These are phyloP conservation scores for Geophilus truncorum DNA, from an alignment of 2,888 invertebrate species.

Conservation along the genomic window DNA sequence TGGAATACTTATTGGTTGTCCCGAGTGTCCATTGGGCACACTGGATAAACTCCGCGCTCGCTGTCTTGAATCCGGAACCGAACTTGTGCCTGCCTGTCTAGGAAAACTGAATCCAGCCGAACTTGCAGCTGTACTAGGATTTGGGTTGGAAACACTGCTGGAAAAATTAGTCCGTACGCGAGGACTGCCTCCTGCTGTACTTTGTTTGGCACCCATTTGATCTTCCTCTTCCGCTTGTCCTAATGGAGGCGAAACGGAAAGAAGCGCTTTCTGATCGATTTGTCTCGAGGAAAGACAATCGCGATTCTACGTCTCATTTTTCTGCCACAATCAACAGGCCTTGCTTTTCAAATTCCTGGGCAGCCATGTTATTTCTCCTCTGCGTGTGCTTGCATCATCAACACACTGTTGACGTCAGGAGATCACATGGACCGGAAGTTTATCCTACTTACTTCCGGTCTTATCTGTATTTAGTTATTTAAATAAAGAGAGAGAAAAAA, in stretches of 20 bases:
- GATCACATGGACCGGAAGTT: not conserved
- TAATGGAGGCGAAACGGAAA: not conserved
- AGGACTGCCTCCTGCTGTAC: constrained; percentile 32
- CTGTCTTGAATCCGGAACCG: constrained; percentile 53
- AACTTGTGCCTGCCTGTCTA: not conserved
- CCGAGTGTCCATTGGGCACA: constrained; percentile 64
- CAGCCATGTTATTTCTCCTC: constrained; percentile 22
- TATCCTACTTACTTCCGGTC: not conserved
- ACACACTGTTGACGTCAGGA: not conserved
- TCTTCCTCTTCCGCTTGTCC: not conserved
- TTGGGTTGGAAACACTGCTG: constrained; percentile 32
- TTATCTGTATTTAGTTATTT: not conserved
- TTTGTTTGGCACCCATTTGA: constrained; percentile 34
- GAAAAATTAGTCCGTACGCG: constrained; percentile 34
- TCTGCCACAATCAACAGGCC: not conserved
- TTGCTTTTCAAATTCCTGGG: constrained; percentile 15
- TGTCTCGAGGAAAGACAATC: not conserved
- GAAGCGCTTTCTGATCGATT: not conserved
- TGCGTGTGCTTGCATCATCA: not conserved
- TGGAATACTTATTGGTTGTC: constrained; percentile 54
- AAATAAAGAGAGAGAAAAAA: not conserved
- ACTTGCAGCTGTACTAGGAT: not conserved
- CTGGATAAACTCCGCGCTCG: constrained; percentile 76
- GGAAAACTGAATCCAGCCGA: not conserved
- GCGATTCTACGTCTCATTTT: not conserved